Base-by-base conservation (phyloP, 1,140 invertebrate species). In the Condylostylus longicornis region DNA sequence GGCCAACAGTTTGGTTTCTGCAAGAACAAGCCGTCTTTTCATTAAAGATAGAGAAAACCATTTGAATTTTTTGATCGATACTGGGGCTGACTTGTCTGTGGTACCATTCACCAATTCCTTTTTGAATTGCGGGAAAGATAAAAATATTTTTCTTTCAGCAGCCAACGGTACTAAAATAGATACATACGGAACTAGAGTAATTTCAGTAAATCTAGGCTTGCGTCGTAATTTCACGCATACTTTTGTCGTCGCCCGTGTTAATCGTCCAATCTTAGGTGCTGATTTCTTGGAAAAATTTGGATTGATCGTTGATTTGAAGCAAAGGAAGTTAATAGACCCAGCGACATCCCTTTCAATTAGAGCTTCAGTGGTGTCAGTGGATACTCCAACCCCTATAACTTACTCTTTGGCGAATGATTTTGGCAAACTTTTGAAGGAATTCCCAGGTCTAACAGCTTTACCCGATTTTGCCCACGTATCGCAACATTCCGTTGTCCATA, bases 401-500 rank as follows among this genome's bases (percentile, higher is more conserved):
- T 33, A 8, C 1, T 33, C 1, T 2, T 14, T 3, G 8, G 25
- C n/a, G n/a, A n/a, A n/a, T n/a, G n/a, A n/a, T n/a, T n/a, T n/a
- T n/a, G n/a, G n/a, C n/a, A n/a, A n/a, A n/a, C n/a, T n/a, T n/a
- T n/a, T n/a, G n/a, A n/a, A n/a, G n/a, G n/a, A n/a, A n/a, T n/a
- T n/a, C n/a, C n/a, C n/a, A n/a, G n/a, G n/a, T n/a, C n/a, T n/a
- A n/a, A n/a, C n/a, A n/a, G 13, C 8, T 10, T 10, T 21, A 29
- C 15, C 10, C 18, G 14, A n/a, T 13, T 14, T 19, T 13, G 6
- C 6, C 18, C 2, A 5, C 10, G 14, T 0, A 43, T n/a, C n/a
- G n/a, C n/a, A n/a, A n/a, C n/a, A n/a, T n/a, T n/a, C 29, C 1
- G 4, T 30, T 0, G 47, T 45, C 17, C 39, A 44, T 19, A 48